phyloP scores from a whole-genome alignment of 1,140 invertebrate genomes.

The Laupala kohalensis region DNA sequence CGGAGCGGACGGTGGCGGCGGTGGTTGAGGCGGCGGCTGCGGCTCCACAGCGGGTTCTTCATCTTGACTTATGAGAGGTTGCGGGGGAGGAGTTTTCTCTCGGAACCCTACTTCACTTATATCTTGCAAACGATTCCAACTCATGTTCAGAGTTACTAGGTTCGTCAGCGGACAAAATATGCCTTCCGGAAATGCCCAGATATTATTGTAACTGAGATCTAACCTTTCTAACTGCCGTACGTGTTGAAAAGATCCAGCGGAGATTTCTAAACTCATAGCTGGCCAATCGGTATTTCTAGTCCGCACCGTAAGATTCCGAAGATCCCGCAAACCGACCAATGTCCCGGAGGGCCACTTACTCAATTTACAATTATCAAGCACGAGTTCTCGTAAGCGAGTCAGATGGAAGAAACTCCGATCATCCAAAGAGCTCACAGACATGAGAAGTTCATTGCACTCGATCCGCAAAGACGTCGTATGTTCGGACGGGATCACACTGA shows the following conservation, averaged over 20 bases:
- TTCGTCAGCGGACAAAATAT: constrained; percentile 70
- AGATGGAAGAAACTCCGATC: constrained; percentile 67
- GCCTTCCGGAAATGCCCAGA: constrained; percentile 73
- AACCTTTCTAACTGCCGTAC: constrained; percentile 62
- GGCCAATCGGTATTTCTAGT: constrained; percentile 67
- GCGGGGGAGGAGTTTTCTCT: constrained; percentile 27
- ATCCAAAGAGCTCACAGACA: constrained; percentile 56
- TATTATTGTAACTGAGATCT: constrained; percentile 76
- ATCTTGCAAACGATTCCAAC: constrained; percentile 71
- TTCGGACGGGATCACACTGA: constrained; percentile 70
- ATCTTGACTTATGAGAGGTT: constrained; percentile 23
- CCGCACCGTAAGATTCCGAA: constrained; percentile 66
- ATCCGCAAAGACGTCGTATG: constrained; percentile 67
- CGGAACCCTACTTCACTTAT: constrained; percentile 68
- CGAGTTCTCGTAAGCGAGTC: constrained; percentile 57
- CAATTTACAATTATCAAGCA: constrained; percentile 75
- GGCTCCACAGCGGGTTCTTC: constrained; percentile 16
- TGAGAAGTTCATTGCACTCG: constrained; percentile 59
- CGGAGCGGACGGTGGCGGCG: constrained; percentile 27
- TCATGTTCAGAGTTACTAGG: constrained; percentile 63
- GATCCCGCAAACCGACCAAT: constrained; percentile 54
- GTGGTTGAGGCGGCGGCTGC: constrained; percentile 3
- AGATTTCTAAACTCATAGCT: constrained; percentile 62
- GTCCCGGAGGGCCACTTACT: constrained; percentile 58
- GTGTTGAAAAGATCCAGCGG: constrained; percentile 53